Conservation (phyloP, 2,113 vertebrate species). For the Bolborhynchus lineola region DNA sequence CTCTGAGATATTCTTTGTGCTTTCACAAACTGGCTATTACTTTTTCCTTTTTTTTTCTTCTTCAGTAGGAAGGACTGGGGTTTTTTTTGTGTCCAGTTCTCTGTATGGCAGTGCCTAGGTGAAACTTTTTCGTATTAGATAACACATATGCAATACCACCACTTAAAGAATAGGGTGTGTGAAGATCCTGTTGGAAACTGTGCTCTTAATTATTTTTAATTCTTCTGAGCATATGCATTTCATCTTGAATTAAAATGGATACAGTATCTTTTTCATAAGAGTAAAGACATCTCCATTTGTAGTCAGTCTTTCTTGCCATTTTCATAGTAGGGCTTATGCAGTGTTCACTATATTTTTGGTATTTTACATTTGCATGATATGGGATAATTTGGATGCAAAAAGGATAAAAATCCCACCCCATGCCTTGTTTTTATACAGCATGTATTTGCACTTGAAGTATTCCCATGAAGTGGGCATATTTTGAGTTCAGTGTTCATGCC, state of each 20-base stretch:
- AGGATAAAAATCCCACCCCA: not conserved
- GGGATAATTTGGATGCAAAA: not conserved
- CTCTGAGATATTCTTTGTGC: not conserved
- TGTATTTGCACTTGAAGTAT: not conserved
- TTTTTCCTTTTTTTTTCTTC: not conserved
- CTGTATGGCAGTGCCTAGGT: not conserved
- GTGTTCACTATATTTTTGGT: not conserved
- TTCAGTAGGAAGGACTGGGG: not conserved
- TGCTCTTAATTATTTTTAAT: not conserved
- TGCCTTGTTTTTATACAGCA: not conserved
- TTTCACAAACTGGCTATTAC: not conserved
- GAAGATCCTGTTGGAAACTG: not conserved
- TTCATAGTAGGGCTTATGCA: not conserved
- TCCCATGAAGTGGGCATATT: not conserved
- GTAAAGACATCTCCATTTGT: not conserved
- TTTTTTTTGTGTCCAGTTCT: not conserved
- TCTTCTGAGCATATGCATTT: not conserved
- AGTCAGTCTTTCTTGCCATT: not conserved
- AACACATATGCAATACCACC: not conserved
- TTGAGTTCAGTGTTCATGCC: not conserved
- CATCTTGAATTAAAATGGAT: not conserved
- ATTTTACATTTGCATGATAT: not conserved
- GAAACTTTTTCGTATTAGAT: not conserved
- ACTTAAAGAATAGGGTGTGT: not conserved
- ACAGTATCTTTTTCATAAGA: not conserved